Conservation (phyloP, 1,140 invertebrate genomes). For the Drosophila ogumai region DNA sequence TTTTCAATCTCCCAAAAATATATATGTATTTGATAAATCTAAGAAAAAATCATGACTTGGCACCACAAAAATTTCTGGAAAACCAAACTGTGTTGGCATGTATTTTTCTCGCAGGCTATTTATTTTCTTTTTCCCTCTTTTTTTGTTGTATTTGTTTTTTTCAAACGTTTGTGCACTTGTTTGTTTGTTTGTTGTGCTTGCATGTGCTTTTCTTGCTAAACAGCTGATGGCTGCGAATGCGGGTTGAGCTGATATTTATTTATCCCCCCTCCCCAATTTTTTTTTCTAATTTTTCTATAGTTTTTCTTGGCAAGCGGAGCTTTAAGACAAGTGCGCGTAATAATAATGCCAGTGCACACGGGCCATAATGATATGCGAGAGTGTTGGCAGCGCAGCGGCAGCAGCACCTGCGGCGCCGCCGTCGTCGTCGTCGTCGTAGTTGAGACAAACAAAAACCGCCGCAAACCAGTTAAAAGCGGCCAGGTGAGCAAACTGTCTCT, state of each 20-base stretch:
- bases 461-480: slow-evolving; percentile 73
- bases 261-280: neutral
- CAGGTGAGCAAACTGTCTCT: slow-evolving; percentile 39
- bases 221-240: slow-evolving; percentile 37
- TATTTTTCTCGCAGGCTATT: slow-evolving; percentile 5
- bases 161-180: neutral
- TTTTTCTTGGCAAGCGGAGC: slow-evolving; percentile 31
- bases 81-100: slow-evolving; percentile 1
- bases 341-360: slow-evolving; percentile 49
- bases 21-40: neutral
- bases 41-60: slow-evolving; percentile 16
- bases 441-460: slow-evolving; percentile 57
- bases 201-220: slow-evolving; percentile 41
- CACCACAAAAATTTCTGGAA: slow-evolving; percentile 18
- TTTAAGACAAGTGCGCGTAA: slow-evolving; percentile 51
- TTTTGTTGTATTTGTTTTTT: neutral
- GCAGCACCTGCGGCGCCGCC: neutral
- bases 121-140: neutral
- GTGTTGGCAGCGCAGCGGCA: slow-evolving; percentile 20
- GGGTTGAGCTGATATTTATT: neutral
- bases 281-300: slow-evolving; percentile 2
- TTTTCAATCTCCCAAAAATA: neutral
- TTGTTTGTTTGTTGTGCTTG: slow-evolving; percentile 11
- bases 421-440: slow-evolving; percentile 13
- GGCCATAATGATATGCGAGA: slow-evolving; percentile 59